Percentiles rank a stretch among this genome's conserved stretches.
Conservation (phyloP, 2,797 vertebrate species). For the Nannoperca obscura region DNA sequence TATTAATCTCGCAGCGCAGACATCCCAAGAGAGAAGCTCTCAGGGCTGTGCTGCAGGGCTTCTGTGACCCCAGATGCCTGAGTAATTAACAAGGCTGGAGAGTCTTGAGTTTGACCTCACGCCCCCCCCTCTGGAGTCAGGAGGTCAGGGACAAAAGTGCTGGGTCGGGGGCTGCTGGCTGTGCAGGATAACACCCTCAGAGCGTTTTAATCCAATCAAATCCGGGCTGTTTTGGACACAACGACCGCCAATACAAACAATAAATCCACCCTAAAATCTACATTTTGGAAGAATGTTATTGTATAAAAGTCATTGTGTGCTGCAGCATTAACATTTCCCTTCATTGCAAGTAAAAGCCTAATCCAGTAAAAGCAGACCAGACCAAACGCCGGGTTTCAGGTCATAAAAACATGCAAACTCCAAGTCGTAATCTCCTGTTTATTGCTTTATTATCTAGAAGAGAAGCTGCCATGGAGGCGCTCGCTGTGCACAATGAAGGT, state of each 20-base stretch:
- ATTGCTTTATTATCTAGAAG: slow-evolving; percentile 23
- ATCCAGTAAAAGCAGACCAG: neutral
- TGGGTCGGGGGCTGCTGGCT: neutral
- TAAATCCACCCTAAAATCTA: neutral
- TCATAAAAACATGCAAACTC: slow-evolving; percentile 18
- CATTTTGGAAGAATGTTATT: neutral
- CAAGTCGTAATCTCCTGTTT: slow-evolving; percentile 15
- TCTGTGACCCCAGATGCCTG: slow-evolving; percentile 61
- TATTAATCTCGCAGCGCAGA: neutral
- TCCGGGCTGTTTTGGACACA: neutral
- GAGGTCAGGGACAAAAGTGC: slow-evolving; percentile 33
- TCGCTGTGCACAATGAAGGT: neutral
- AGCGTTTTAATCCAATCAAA: slow-evolving; percentile 24
- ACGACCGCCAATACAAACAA: slow-evolving; percentile 9
- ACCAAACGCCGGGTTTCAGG: neutral
- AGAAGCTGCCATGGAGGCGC: slow-evolving; percentile 25
- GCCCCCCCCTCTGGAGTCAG: slow-evolving; percentile 43
- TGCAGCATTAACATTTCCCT: neutral
- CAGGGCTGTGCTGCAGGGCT: slow-evolving; percentile 34
- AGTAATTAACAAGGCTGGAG: slow-evolving; percentile 60
- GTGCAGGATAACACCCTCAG: neutral
- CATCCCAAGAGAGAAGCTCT: slow-evolving; percentile 24
- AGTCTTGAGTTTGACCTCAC: slow-evolving; percentile 50
- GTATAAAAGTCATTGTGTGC: neutral
- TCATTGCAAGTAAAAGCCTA: neutral